A percentile compares a stretch with the other conserved stretches of the same genome.
These are phyloP conservation scores for Agrilus biguttatus DNA, from an alignment of 2,888 invertebrate species.

Conservation along the genomic window DNA sequence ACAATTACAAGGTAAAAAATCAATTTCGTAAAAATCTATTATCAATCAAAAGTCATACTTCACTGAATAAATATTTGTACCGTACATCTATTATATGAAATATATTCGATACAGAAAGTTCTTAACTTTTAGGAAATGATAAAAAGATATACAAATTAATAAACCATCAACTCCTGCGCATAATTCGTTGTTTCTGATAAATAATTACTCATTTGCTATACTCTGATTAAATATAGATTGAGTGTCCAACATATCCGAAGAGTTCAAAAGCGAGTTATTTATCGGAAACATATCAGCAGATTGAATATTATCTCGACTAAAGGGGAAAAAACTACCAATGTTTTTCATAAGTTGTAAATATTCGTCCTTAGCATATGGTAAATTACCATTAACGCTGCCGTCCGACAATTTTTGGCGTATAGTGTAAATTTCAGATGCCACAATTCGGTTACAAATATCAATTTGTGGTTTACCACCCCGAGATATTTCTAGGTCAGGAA, in stretches of 20 bases:
- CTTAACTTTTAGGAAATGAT: too few species aligned
- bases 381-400: conserved; percentile 9
- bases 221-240: conserved; percentile 47
- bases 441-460: conserved; percentile 35
- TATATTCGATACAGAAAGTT: too few species aligned
- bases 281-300: conserved; percentile 31
- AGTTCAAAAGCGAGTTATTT: conserved; percentile 46
- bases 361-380: conserved; percentile 22
- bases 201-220: conserved; percentile 43
- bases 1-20: too few species aligned
- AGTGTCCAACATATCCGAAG: conserved; percentile 49
- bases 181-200: neutral
- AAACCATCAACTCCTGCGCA: too few species aligned
- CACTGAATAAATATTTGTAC: too few species aligned
- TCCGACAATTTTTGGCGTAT: conserved; percentile 22
- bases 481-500: conserved; percentile 64
- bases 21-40: too few species aligned
- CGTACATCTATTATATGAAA: too few species aligned
- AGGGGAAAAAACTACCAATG: conserved; percentile 35
- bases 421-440: conserved; percentile 34
- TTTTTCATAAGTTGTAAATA: conserved; percentile 24
- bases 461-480: conserved; percentile 52
- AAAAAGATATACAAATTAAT: too few species aligned
- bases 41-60: too few species aligned
- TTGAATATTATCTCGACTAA: conserved; percentile 27